Conservation (phyloP, 2,113 vertebrate species). For the Anoplopoma fimbria region DNA sequence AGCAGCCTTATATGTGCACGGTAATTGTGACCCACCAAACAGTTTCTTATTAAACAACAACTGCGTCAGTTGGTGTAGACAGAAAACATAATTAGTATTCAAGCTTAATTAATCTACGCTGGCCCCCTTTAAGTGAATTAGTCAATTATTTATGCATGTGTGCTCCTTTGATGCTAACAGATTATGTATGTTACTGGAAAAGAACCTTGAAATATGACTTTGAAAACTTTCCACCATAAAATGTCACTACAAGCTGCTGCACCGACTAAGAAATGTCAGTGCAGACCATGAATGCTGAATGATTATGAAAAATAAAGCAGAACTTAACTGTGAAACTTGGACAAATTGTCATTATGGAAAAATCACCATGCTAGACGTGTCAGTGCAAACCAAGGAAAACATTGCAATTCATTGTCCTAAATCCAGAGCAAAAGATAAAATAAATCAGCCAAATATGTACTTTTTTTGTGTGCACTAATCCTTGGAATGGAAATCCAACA, state of each 20-base stretch:
- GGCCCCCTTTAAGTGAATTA: constrained; percentile 87
- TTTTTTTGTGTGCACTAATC: constrained; percentile 89
- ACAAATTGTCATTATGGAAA: constrained; percentile 38
- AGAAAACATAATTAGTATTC: constrained; percentile 88
- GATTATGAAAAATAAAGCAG: constrained; percentile 46
- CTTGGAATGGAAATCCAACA: constrained; percentile 89
- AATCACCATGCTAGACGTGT: constrained; percentile 47
- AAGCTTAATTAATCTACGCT: constrained; percentile 87
- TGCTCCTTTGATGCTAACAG: constrained; percentile 89
- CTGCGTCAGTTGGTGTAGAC: constrained; percentile 81
- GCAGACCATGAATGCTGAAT: constrained; percentile 85
- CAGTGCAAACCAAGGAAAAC: constrained; percentile 80
- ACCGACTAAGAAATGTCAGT: constrained; percentile 77
- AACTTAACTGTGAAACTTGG: constrained; percentile 23
- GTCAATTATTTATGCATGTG: constrained; percentile 88
- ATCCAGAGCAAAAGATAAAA: constrained; percentile 80
- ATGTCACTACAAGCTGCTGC: constrained; percentile 80
- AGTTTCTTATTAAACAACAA: constrained; percentile 84
- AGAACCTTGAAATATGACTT: constrained; percentile 83
- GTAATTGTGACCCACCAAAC: constrained; percentile 82
- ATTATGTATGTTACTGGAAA: constrained; percentile 83
- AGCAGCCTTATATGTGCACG: constrained; percentile 59
- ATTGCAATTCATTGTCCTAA: constrained; percentile 71
- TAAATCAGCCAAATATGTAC: constrained; percentile 89
- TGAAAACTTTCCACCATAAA: constrained; percentile 82